Base-by-base conservation (phyloP, 2,888 invertebrate species). In the Spodoptera picta region DNA sequence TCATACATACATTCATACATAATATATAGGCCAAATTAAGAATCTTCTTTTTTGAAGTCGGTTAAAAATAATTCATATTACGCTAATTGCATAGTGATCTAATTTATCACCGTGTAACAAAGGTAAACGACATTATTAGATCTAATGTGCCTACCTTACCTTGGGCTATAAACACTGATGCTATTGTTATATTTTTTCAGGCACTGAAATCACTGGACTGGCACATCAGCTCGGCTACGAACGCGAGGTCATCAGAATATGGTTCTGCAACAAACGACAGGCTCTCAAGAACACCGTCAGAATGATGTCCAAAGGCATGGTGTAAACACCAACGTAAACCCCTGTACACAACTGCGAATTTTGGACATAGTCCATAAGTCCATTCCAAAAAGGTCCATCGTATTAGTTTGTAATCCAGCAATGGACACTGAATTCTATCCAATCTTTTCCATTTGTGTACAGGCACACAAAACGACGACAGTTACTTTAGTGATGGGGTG, bases 201-300 rank as follows among this genome's bases (percentile, higher is more conserved):
- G 99, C 77, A 98, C 98, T 68, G 99, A 99, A 95, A 99, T 99
- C 89, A 99, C 99, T 19, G 98, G 98, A 46, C 94, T 99, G 77
- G 98, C 99, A 12, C 98, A 99, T 88, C 98, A 98, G 89, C 94
- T 99, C 63, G 99, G 99, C 78, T 99, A 99, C 92, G 99, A 99
- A 88, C 96, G 99, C 59, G 99, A 99, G 95, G 99, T 99, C 57
- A 99, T 99, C 85, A 95, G 99, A 91, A 99, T 99, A 94, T 99
- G 99, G 99, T 99, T 99, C 94, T 99, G 99, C 95, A 99, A 99
- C 95, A 99, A 99, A 93, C 96, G 99, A 60, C 99, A 99, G 92
- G 99, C 99, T 1, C 95, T 99, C 77, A 99, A 99, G 92, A 99
- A 99, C 90, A 99, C 99, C n/a, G 98, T 99, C 75, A 96, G 98